Evolutionary conservation across 2,113 vertebrate genomes (phyloP).

Genomic region (Salvelinus fontinalis): DNA sequence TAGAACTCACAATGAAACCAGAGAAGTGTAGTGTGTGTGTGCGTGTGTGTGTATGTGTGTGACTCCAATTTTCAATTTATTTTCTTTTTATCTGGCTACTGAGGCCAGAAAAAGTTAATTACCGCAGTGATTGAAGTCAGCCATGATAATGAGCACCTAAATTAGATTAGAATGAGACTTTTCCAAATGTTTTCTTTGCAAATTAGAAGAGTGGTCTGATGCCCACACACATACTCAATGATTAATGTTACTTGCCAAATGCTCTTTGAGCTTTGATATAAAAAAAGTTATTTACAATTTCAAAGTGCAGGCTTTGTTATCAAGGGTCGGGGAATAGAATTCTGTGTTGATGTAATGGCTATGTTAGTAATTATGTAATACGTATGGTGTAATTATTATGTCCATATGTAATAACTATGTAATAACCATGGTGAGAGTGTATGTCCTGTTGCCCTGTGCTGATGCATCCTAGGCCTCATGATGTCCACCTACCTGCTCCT

Average conservation of each 20-base stretch:
- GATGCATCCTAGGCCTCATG: not conserved
- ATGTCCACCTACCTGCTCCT: conserved; percentile 85
- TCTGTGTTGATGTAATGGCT: too few relatives aligned
- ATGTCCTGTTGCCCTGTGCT: not conserved
- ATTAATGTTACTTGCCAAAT: not conserved
- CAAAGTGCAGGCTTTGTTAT: not conserved
- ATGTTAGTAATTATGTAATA: too few relatives aligned
- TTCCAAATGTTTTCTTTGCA: conserved; percentile 2
- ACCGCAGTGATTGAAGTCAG: conserved; percentile 30
- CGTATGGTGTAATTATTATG: too few relatives aligned
- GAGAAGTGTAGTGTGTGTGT: not conserved
- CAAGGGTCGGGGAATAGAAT: too few relatives aligned
- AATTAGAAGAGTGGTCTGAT: too few relatives aligned
- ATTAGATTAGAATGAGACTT: conserved; percentile 30
- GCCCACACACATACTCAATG: too few relatives aligned
- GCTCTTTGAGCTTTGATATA: not conserved
- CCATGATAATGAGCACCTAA: conserved; percentile 20
- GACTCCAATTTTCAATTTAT: not conserved
- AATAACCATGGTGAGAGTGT: too few relatives aligned
- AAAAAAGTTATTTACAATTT: not conserved
- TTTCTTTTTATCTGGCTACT: not conserved
- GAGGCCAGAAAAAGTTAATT: conserved; percentile 25
- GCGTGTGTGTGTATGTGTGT: too few relatives aligned
- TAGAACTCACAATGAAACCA: conserved; percentile 1
- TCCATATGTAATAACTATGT: too few relatives aligned